Percentiles rank a stretch among this genome's conserved stretches.
These are phyloP conservation scores for Sesia bembeciformis DNA, from an alignment of 2,888 invertebrate species.

Conservation along the genomic window DNA sequence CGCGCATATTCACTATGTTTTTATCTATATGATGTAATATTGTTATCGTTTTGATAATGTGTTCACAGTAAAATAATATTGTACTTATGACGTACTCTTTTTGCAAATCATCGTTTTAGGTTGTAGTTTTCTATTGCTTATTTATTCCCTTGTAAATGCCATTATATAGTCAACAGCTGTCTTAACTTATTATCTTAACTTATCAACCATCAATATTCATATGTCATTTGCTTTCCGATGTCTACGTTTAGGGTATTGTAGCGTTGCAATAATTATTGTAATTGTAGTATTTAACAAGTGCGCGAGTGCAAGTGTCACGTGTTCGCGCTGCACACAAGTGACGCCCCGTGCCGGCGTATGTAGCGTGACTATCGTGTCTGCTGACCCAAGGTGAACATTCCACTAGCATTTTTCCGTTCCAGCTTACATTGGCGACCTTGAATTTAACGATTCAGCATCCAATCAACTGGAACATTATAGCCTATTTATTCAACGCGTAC, in stretches of 20 bases:
- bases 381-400: constrained; percentile 14
- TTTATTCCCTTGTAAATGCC: too few relatives aligned
- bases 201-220: too few relatives aligned
- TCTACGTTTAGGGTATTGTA: too few relatives aligned
- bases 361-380: constrained; percentile 18
- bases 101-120: too few relatives aligned
- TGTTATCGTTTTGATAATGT: not conserved
- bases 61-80: too few relatives aligned
- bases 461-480: constrained; percentile 17
- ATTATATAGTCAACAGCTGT: too few relatives aligned
- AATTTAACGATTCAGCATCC: constrained; percentile 17
- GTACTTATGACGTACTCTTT: too few relatives aligned
- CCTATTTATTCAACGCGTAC: not conserved
- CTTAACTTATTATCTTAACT: too few relatives aligned
- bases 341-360: constrained; percentile 1
- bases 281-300: not conserved
- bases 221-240: too few relatives aligned
- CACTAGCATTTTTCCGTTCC: constrained; percentile 1
- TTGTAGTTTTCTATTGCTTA: too few relatives aligned
- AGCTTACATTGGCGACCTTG: constrained; percentile 13
- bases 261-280: too few relatives aligned
- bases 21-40: not conserved
- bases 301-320: not conserved
- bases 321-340: not conserved
- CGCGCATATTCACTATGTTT: not conserved